Percentiles rank a stretch among this genome's conserved stretches.
Evolutionary conservation across 2,888 invertebrate genomes (phyloP).

Genomic region (Tineola bisselliella): DNA sequence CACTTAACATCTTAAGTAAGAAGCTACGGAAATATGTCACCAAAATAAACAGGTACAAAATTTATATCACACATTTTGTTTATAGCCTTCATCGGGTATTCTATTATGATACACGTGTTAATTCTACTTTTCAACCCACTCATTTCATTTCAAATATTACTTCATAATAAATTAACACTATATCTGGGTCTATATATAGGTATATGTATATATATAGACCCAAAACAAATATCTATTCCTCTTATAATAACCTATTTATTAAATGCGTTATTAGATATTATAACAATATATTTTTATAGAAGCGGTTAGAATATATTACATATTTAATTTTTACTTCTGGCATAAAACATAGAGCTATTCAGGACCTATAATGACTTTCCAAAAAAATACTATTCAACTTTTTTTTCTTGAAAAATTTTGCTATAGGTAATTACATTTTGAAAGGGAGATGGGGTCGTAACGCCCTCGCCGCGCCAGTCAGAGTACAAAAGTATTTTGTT

Average conservation of each 20-base stretch:
- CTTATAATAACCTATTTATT: no score
- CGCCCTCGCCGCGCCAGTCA: no score
- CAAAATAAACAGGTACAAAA: background rate
- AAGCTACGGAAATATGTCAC: slow-evolving; percentile 2
- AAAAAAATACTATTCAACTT: background rate
- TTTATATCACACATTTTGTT: background rate
- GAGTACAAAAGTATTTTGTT: background rate
- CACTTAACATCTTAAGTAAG: slow-evolving; percentile 4
- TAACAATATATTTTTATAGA: no score
- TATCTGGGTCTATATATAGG: no score
- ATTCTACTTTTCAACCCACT: no score
- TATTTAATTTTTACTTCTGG: no score
- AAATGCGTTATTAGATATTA: no score
- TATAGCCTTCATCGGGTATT: background rate
- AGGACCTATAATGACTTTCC: background rate
- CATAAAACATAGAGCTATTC: background rate
- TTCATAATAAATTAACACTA: no score
- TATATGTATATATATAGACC: no score
- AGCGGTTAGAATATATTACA: no score
- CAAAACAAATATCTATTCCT: no score
- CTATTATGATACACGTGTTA: background rate
- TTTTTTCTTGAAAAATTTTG: background rate
- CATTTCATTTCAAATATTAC: no score
- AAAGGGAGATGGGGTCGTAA: background rate
- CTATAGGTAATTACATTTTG: background rate